Conservation (phyloP, 2,113 vertebrate genomes). For the Pongo pygmaeus region DNA sequence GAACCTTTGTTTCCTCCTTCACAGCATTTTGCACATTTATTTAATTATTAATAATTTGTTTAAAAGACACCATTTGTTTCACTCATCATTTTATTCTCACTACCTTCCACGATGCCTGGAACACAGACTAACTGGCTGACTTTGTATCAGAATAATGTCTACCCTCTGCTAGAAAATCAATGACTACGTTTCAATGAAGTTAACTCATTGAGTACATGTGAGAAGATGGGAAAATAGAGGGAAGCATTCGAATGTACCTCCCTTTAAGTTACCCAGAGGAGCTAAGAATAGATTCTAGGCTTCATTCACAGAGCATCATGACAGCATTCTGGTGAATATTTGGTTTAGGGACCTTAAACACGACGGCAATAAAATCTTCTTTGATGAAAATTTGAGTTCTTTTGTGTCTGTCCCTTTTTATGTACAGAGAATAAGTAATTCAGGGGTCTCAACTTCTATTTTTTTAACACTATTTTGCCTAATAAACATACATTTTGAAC, state of each 20-base stretch:
- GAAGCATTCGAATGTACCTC: not conserved
- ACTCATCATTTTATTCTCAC: not conserved
- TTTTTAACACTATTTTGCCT: not conserved
- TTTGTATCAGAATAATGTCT: not conserved
- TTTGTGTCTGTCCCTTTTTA: not conserved
- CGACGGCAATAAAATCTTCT: not conserved
- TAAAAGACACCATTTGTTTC: not conserved
- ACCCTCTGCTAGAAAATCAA: not conserved
- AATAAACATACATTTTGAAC: constrained; percentile 31
- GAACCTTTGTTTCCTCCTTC: not conserved
- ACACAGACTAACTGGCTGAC: not conserved
- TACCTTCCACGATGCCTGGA: not conserved
- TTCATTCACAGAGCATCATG: not conserved
- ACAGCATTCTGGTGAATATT: not conserved
- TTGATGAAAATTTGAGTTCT: not conserved
- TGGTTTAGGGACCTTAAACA: constrained; percentile 22
- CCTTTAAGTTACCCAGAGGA: not conserved
- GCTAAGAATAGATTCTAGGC: not conserved
- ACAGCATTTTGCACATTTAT: not conserved
- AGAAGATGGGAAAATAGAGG: not conserved
- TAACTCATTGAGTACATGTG: not conserved
- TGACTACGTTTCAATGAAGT: not conserved
- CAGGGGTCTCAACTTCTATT: not conserved
- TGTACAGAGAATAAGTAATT: not conserved
- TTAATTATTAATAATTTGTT: constrained; percentile 10